Evolutionary conservation across 2,113 vertebrate species (phyloP), one percentile per base, ranked within the genome.

Genomic region (Entomyzon cyanotis): DNA sequence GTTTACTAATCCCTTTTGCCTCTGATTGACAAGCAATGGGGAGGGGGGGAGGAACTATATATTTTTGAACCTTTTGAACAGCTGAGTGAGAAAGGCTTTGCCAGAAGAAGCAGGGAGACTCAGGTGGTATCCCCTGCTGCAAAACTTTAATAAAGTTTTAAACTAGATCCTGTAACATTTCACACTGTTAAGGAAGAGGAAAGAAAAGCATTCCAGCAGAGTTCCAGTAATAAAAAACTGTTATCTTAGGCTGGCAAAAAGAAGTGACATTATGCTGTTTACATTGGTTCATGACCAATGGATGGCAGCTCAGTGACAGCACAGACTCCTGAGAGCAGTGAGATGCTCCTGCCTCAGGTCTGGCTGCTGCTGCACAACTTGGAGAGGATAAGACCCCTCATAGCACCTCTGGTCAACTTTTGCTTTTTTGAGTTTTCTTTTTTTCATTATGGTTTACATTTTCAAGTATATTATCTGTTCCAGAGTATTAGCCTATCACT

Each of bases 161-260:
- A 46, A 75, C 77, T 63, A 87, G 76, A 74, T 84, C 74, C 79
- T 87, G 53, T 82, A 93, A 73, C 42, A 79, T 83, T 93, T 87
- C 42, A 85, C 31, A 28, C 46, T 93, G 46, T 79, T 88, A 84
- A 58, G 50, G 73, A 68, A 89, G 81, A 92, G 49, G 77, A 84
- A 69, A 41, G 52, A 49, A 91, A 91, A 92, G 67, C 39, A 82
- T 93, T 93, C 93, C 93, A 91, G 71, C 80, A 84, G 95, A 93
- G 96, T 46, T 86, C 20, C 50, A 89, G 70, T 91, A 96, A 96
- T 80, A 95, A 95, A 92, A 94, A 68, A 2, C 41, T 81, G 93
- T 96, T 97, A 96, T 95, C 95, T 96, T 60, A 46, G 41, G 28
- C 65, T 89, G 75, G 64, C 88, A 96, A 95, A 95, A 94, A 97